phyloP scores from a whole-genome alignment of 2,797 vertebrate species.

The Sebastes iracundus region DNA sequence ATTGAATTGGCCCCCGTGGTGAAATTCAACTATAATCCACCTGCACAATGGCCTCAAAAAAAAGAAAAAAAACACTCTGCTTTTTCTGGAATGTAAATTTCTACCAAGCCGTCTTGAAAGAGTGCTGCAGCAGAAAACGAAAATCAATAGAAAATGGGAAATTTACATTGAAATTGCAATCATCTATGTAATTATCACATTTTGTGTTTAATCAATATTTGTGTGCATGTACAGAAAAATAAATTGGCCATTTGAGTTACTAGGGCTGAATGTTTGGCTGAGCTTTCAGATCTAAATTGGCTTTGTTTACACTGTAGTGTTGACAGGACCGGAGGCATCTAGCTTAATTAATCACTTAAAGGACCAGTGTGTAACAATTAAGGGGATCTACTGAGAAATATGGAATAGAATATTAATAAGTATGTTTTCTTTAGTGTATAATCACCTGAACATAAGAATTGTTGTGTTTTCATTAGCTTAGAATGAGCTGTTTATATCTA shows the following conservation, averaged over 20 bases:
- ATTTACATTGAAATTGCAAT: constrained; percentile 10
- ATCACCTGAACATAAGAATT: no score
- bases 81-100: background rate
- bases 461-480: no score
- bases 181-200: background rate
- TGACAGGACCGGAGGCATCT: background rate
- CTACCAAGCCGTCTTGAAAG: background rate
- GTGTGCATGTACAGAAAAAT: background rate
- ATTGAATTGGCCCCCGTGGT: background rate
- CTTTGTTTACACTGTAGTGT: background rate
- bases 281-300: background rate
- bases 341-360: no score
- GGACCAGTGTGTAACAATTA: no score
- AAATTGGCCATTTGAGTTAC: background rate
- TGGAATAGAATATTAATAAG: no score
- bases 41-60: background rate
- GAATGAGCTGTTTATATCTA: no score
- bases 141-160: constrained; percentile 5
- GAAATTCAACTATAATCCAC: constrained; percentile 18
- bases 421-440: no score
- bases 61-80: background rate
- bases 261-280: background rate
- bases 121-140: background rate
- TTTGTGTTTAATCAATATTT: constrained; percentile 7
- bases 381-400: no score